A percentile compares a stretch with the other conserved stretches of the same genome.
phyloP scores from a whole-genome alignment of 2,797 vertebrate genomes.

The Acanthiza pusilla region DNA sequence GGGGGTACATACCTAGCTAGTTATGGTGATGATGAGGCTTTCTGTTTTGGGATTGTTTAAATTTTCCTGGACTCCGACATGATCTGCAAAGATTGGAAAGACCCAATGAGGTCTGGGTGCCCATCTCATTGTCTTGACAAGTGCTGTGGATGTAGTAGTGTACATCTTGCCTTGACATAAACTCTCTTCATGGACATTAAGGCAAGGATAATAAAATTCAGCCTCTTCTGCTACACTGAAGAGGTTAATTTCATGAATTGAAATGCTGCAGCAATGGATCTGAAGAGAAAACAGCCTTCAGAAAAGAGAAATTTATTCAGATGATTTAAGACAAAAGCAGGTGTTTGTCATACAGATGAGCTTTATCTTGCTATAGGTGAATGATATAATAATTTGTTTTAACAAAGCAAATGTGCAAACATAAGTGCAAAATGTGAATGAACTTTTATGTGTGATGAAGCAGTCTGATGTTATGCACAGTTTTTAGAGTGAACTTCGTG shows the following conservation, averaged over 20 bases:
- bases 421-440: neutral
- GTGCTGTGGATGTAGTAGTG: too few relatives aligned
- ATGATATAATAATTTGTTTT: conserved; percentile 2
- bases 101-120: neutral
- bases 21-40: neutral
- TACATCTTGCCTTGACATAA: neutral
- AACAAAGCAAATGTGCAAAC: neutral
- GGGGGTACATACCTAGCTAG: accelerated
- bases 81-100: neutral
- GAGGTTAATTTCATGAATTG: neutral
- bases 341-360: neutral
- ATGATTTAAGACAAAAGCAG: neutral
- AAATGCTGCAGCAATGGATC: neutral
- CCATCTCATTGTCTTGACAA: neutral
- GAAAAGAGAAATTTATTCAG: neutral
- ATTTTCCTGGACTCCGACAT: neutral
- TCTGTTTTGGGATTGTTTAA: neutral
- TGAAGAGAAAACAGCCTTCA: neutral
- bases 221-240: neutral
- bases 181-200: neutral
- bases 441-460: neutral
- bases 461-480: neutral
- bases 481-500: neutral
- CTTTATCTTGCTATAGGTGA: neutral
- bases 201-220: neutral